These are phyloP conservation scores for Diploptera punctata DNA, from an alignment of 2,888 invertebrate genomes.

Conservation along the genomic window DNA sequence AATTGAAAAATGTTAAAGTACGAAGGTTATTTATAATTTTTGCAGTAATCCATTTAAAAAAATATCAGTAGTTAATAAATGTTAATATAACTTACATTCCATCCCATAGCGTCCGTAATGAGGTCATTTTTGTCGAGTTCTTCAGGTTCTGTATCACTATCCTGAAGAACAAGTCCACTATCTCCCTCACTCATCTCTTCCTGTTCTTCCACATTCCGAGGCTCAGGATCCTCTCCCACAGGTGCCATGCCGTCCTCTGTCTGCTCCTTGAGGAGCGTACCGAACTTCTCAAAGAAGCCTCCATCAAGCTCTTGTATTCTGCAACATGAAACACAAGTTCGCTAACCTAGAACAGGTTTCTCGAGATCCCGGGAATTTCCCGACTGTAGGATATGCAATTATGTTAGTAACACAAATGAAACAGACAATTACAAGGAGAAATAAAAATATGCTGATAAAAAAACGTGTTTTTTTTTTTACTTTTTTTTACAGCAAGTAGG, in stretches of 20 bases:
- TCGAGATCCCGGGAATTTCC: too few relatives aligned
- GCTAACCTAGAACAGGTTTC: too few relatives aligned
- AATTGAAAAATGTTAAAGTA: too few relatives aligned
- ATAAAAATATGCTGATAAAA: neutral
- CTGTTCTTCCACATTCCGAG: conserved; percentile 52
- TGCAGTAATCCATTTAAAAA: too few relatives aligned
- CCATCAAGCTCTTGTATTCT: conserved; percentile 84
- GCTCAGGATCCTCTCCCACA: conserved; percentile 14
- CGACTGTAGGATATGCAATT: too few relatives aligned
- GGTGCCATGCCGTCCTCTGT: conserved; percentile 29
- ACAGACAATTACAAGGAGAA: neutral
- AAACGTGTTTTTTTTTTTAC: too few relatives aligned
- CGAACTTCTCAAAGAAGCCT: conserved; percentile 85
- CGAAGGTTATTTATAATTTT: too few relatives aligned
- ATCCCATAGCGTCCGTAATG: conserved; percentile 69
- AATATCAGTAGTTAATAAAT: neutral
- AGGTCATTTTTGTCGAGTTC: conserved; percentile 68
- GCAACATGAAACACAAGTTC: conserved; percentile 41
- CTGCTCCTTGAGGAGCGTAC: conserved; percentile 63
- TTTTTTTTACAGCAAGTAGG: too few relatives aligned
- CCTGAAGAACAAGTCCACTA: conserved; percentile 58
- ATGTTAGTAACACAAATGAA: neutral
- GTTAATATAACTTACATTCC: conserved; percentile 71
- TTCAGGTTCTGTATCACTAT: conserved; percentile 71
- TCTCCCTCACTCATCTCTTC: conserved; percentile 43